These are phyloP conservation scores for Drosophila takahashii DNA, from an alignment of 1,140 invertebrate species.

Conservation along the genomic window DNA sequence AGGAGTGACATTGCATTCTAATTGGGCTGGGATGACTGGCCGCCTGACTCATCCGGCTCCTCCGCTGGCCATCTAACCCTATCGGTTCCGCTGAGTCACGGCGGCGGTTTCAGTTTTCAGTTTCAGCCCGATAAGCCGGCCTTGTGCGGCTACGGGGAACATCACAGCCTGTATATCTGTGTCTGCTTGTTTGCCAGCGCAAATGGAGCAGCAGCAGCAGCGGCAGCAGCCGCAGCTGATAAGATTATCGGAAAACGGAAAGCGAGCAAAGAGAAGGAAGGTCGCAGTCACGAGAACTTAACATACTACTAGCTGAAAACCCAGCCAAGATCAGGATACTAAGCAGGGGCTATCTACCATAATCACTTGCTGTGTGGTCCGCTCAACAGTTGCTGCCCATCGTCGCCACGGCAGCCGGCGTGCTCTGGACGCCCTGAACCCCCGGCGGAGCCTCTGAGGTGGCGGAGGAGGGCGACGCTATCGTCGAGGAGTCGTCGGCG, in stretches of 20 bases:
- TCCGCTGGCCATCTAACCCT: not conserved
- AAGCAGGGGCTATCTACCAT: constrained; percentile 7
- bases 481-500: constrained; percentile 61
- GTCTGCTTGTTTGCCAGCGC: constrained; percentile 30
- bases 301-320: no score
- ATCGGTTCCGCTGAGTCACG: constrained; percentile 22
- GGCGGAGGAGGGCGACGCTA: constrained; percentile 17
- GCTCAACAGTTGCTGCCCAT: constrained; percentile 13
- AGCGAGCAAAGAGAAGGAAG: constrained; percentile 4
- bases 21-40: constrained; percentile 5
- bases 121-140: constrained; percentile 14
- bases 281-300: constrained; percentile 21
- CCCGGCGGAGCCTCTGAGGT: constrained; percentile 17
- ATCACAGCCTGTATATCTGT: constrained; percentile 13
- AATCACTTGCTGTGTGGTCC: constrained; percentile 4
- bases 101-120: not conserved
- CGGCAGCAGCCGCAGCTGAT: constrained; percentile 19
- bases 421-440: not conserved
- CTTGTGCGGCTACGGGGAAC: not conserved
- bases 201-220: constrained; percentile 31
- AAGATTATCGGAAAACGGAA: constrained; percentile 24
- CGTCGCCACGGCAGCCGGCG: not conserved
- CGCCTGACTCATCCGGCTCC: constrained; percentile 15
- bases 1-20: not conserved
- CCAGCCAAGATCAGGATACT: no score